phyloP scores from a whole-genome alignment of 2,113 vertebrate species.

The Manacus vitellinus region DNA sequence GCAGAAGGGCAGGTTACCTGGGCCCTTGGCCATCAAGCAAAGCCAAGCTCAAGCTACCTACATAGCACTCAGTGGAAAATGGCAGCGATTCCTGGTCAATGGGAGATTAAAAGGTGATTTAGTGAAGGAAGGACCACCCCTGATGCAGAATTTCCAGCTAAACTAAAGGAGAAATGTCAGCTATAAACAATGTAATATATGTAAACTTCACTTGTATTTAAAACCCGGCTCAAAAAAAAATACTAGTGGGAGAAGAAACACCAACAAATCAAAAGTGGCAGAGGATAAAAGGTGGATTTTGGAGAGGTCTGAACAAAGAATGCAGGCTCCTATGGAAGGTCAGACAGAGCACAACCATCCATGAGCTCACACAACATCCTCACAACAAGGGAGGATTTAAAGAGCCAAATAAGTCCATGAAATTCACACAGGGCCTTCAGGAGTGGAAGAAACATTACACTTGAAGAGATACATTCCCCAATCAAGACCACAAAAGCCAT shows the following conservation, averaged over 20 bases:
- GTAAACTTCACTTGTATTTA: background rate
- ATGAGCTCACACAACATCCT: background rate
- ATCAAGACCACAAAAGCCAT: background rate
- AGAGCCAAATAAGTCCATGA: conserved; percentile 23
- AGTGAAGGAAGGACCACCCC: conserved; percentile 35
- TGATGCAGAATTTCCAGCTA: background rate
- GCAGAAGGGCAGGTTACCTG: background rate
- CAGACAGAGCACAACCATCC: background rate
- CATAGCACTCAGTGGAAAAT: background rate
- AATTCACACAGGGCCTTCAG: background rate
- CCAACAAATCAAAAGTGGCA: conserved; percentile 43
- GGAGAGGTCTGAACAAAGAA: background rate
- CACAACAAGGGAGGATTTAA: background rate
- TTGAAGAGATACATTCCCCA: background rate
- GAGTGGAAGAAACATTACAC: background rate
- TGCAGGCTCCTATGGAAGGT: background rate
- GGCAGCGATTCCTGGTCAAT: background rate
- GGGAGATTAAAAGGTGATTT: background rate
- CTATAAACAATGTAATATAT: background rate
- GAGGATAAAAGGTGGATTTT: conserved; percentile 30
- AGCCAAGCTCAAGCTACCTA: background rate
- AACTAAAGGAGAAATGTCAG: background rate
- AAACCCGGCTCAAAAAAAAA: conserved; percentile 3
- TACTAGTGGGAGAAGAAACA: background rate
- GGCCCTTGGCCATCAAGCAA: background rate